Conservation (phyloP, 2,113 vertebrate genomes). For the Anarrhichthys ocellatus region DNA sequence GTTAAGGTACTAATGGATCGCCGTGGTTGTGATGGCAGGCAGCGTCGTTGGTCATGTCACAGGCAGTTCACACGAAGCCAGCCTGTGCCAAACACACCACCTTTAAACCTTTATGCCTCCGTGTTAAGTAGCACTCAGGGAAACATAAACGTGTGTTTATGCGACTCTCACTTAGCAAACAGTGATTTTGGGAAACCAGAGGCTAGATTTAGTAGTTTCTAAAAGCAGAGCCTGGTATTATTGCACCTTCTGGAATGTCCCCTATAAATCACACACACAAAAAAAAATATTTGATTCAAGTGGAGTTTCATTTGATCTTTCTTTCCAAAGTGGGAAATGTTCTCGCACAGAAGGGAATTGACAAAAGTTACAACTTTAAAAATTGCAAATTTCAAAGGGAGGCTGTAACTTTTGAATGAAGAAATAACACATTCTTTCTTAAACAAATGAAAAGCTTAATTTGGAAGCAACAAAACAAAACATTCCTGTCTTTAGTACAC, state of each 20-base stretch:
- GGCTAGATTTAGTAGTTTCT: constrained; percentile 47
- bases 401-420: background rate
- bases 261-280: constrained; percentile 6
- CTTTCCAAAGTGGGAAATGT: constrained; percentile 22
- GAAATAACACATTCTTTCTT: background rate
- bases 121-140: constrained; percentile 64
- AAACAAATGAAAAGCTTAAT: background rate
- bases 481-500: background rate
- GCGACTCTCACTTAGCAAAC: constrained; percentile 64
- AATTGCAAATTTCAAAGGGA: background rate
- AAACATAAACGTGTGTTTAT: constrained; percentile 65
- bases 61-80: constrained; percentile 36
- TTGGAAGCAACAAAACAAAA: background rate
- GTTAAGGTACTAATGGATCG: constrained; percentile 25
- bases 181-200: constrained; percentile 50
- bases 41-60: constrained; percentile 36
- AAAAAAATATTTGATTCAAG: constrained; percentile 27
- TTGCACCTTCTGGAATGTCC: constrained; percentile 53
- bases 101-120: constrained; percentile 50
- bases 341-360: background rate
- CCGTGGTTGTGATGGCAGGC: background rate
- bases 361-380: background rate
- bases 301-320: constrained; percentile 28
- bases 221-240: constrained; percentile 33
- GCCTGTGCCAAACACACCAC: constrained; percentile 45